These are phyloP conservation scores for Asarcornis scutulata DNA, from an alignment of 2,113 vertebrate genomes.

Conservation along the genomic window DNA sequence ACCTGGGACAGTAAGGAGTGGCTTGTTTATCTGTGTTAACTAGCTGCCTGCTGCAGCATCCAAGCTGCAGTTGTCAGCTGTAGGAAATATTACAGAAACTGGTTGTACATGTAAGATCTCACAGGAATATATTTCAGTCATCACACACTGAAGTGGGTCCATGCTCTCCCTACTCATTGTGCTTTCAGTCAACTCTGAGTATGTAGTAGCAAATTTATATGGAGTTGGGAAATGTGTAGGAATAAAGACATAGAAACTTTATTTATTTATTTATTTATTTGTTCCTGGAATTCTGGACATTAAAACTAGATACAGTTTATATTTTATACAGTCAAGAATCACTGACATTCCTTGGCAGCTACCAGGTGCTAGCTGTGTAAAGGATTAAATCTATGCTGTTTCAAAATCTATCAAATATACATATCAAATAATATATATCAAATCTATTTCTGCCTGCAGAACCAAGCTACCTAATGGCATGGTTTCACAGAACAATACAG, in stretches of 20 bases:
- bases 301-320: not conserved
- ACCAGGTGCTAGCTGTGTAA: not conserved
- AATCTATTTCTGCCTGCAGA: not conserved
- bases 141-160: not conserved
- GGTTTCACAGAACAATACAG: not conserved
- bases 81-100: not conserved
- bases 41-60: not conserved
- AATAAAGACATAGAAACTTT: not conserved
- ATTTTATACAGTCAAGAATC: not conserved
- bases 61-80: not conserved
- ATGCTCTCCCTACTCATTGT: not conserved
- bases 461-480: not conserved
- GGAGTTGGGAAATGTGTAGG: not conserved
- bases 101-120: accelerated
- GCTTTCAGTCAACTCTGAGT: not conserved
- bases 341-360: not conserved
- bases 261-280: not conserved
- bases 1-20: not conserved
- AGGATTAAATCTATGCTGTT: not conserved
- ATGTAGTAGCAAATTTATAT: not conserved
- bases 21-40: not conserved
- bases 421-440: too few relatives aligned
- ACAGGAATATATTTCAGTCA: not conserved
- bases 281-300: not conserved
- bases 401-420: too few relatives aligned